phyloP scores from a whole-genome alignment of 2,888 invertebrate species.

The Erynnis tages region DNA sequence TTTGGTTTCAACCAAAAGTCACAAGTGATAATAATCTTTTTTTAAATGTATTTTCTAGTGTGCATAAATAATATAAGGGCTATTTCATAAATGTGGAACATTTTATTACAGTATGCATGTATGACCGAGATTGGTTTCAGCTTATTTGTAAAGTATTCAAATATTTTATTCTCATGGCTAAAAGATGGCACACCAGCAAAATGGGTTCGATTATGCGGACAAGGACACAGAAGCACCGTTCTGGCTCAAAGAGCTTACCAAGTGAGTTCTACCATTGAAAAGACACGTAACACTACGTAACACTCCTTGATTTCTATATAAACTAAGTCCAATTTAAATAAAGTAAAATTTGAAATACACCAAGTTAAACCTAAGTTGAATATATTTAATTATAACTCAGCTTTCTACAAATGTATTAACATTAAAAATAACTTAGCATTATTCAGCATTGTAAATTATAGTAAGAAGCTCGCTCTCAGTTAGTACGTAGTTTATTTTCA shows the following conservation, averaged over 20 bases:
- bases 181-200: constrained; percentile 67
- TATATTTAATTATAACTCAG: too few relatives aligned
- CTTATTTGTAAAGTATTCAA: constrained; percentile 25
- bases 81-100: neutral
- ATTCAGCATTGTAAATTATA: too few relatives aligned
- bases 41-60: constrained; percentile 9
- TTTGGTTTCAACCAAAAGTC: constrained; percentile 69
- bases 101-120: constrained; percentile 9
- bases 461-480: too few relatives aligned
- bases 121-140: constrained; percentile 1
- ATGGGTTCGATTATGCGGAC: constrained; percentile 55
- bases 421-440: too few relatives aligned
- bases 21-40: constrained; percentile 48
- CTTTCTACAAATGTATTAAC: too few relatives aligned
- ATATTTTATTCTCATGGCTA: constrained; percentile 53
- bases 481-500: too few relatives aligned
- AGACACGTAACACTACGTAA: too few relatives aligned
- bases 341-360: too few relatives aligned
- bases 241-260: constrained; percentile 74
- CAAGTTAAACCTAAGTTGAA: too few relatives aligned
- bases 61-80: too few relatives aligned
- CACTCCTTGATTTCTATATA: too few relatives aligned
- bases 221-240: constrained; percentile 58
- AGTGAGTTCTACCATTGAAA: constrained; percentile 51
- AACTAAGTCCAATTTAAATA: too few relatives aligned